Conservation (phyloP, 2,888 invertebrate genomes). For the Sinelater perroti region DNA sequence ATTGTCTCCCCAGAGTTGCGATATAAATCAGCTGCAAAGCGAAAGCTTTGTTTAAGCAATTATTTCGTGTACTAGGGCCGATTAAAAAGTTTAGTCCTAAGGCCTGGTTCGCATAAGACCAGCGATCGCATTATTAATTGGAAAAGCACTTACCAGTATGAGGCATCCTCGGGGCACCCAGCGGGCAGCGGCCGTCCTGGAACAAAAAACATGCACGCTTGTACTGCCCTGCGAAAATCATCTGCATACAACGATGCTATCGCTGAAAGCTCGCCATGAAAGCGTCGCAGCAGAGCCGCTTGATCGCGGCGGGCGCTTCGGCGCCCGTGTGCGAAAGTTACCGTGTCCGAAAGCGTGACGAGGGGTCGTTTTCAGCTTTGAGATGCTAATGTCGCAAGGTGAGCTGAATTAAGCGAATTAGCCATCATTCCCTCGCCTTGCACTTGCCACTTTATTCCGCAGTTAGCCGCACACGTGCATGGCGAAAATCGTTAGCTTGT, state of each 20-base stretch:
- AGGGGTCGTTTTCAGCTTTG: constrained; percentile 50
- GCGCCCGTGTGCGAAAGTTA: constrained; percentile 12
- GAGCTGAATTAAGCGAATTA: constrained; percentile 45
- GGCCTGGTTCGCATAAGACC: too few relatives aligned
- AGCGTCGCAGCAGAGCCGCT: constrained; percentile 1
- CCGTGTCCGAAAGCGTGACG: constrained; percentile 49
- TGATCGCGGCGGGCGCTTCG: constrained; percentile 13
- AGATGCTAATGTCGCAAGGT: constrained; percentile 48
- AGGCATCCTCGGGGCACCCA: constrained; percentile 16
- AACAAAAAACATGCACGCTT: constrained; percentile 9
- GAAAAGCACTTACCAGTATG: constrained; percentile 29
- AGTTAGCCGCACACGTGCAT: too few relatives aligned
- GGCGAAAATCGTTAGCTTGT: too few relatives aligned
- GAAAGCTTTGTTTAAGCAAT: too few relatives aligned
- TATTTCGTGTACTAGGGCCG: too few relatives aligned
- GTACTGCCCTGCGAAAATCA: background rate
- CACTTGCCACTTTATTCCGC: constrained; percentile 23
- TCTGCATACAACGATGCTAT: background rate
- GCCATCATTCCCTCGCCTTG: constrained; percentile 37
- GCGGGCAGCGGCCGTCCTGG: constrained; percentile 8
- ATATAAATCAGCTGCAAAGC: too few relatives aligned
- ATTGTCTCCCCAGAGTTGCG: too few relatives aligned
- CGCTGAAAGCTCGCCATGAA: too few relatives aligned
- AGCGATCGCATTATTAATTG: too few relatives aligned
- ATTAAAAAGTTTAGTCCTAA: too few relatives aligned